Conservation (phyloP, 2,113 vertebrate species). For the Noctilio leporinus region DNA sequence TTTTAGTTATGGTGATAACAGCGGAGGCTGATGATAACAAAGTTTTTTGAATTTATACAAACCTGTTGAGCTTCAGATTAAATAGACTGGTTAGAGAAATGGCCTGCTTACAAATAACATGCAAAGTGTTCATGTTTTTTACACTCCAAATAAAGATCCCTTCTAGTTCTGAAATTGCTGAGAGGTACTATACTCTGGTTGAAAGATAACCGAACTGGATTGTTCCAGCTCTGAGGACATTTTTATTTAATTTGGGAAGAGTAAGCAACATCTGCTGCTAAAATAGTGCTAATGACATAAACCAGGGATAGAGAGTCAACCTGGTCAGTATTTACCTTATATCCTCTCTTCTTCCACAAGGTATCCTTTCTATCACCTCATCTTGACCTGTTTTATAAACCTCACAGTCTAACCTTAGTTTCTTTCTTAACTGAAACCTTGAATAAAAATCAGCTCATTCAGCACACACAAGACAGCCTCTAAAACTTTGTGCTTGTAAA, state of each 20-base stretch:
- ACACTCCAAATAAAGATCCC: neutral
- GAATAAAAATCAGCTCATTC: neutral
- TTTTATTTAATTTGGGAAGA: slow-evolving; percentile 43
- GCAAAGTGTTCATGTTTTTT: neutral
- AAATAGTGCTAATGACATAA: neutral
- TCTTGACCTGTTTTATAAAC: neutral
- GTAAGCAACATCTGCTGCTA: neutral
- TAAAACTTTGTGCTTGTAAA: neutral
- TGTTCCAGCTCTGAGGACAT: neutral
- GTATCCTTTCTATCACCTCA: neutral
- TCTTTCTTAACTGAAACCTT: neutral
- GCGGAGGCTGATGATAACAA: neutral
- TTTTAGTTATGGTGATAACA: neutral
- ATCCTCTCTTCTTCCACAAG: neutral
- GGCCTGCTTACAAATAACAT: neutral
- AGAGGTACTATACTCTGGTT: neutral
- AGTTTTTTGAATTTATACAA: neutral
- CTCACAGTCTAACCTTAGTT: neutral
- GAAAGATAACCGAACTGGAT: neutral
- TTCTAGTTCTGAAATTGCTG: neutral
- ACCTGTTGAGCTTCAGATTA: neutral
- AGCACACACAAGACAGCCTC: neutral
- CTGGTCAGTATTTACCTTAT: neutral
- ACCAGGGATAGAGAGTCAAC: neutral
- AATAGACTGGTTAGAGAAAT: neutral